Evolutionary conservation across 2,113 vertebrate species (phyloP).

Genomic region (Strix uralensis): DNA sequence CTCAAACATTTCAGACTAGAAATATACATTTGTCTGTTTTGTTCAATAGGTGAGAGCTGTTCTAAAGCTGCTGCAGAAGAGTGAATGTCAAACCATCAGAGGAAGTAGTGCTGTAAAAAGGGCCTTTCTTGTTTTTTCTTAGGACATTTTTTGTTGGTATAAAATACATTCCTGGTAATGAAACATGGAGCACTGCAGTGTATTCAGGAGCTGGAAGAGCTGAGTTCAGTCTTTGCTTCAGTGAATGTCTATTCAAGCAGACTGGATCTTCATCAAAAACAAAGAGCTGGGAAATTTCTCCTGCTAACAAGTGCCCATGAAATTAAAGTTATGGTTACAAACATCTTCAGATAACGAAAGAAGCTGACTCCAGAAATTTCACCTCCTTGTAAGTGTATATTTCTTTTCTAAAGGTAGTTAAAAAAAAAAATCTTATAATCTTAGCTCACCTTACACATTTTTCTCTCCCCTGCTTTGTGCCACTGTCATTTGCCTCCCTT

Average conservation of each 20-base stretch:
- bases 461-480: accelerated
- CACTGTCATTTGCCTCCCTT: not conserved
- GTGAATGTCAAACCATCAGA: not conserved
- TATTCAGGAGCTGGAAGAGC: not conserved
- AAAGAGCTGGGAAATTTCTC: not conserved
- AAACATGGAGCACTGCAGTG: not conserved
- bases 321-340: not conserved
- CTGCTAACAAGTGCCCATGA: not conserved
- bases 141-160: not conserved
- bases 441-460: not conserved
- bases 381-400: not conserved
- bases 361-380: not conserved
- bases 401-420: not conserved
- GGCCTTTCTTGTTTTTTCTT: not conserved
- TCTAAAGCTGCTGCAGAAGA: not conserved
- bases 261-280: not conserved
- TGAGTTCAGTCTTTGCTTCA: not conserved
- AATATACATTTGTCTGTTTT: not conserved
- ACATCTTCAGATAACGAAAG: not conserved
- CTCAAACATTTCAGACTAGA: not conserved
- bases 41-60: not conserved
- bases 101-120: not conserved
- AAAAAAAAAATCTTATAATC: not conserved
- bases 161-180: not conserved
- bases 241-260: not conserved